Base-by-base conservation (phyloP, 2,113 vertebrate genomes). In the Sorex araneus region DNA sequence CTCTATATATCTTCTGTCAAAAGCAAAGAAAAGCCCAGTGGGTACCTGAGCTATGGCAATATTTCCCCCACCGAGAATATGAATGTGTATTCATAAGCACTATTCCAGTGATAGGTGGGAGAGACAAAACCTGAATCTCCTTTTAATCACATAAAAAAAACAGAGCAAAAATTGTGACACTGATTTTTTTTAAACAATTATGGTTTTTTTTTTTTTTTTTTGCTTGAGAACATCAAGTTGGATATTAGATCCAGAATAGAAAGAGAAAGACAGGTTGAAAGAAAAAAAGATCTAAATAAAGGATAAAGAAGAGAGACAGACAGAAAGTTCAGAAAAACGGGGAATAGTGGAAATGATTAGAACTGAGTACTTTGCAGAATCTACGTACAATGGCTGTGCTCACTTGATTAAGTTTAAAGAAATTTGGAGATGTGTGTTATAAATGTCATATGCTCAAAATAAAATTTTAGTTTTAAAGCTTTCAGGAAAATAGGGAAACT, bases 1-100 rank as follows among this genome's bases (percentile, higher is more conserved):
- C 50, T 54, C 43, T 75, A 10, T 43, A 89, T 10, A n/a, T 63
- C 36, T 86, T 78, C 95, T 95, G 77, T 97, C 85, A 93, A 64
- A 75, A 85, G 69, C 2, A 50, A 50, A 97, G 94, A 96, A 95
- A 86, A 95, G 90, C 91, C 92, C 95, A 94, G 95, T 94, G 76
- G 93, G 93, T 80, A 43, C 77, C 89, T 92, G 70, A 88, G 89
- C 91, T 77, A 18, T 23, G 81, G 27, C 0, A 34, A 6, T 78
- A 71, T 92, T 95, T 87, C 78, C 93, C 40, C 64, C 40, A 66
- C 70, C 10, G 84, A 89, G 86, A 91, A 84, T n/a, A 74, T 28
- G 79, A 96, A 91, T 21, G 36, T 45, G 78, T 8, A 34, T 66
- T 95, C 19, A 45, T 84, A 36, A 90, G 75, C 89, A 40, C 32